Evolutionary conservation across 2,797 vertebrate species (phyloP).

Genomic region (Mus minutoides): DNA sequence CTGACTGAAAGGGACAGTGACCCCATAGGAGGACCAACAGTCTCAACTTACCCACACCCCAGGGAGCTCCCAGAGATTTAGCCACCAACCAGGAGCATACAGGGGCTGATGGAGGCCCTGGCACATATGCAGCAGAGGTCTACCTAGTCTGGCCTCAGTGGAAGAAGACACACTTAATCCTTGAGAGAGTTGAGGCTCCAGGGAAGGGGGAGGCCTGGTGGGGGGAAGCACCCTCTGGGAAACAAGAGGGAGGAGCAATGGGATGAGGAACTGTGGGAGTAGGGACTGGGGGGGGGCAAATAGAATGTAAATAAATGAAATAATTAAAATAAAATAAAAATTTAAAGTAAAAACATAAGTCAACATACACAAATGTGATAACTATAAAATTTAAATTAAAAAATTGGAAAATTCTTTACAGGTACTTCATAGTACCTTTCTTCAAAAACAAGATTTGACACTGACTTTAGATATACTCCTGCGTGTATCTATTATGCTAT

Average conservation of each 20-base stretch:
- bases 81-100: not conserved
- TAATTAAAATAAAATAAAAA: not conserved
- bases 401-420: not conserved
- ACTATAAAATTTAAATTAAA: conserved; percentile 51
- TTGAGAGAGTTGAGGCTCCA: too few relatives aligned
- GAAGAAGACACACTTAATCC: not conserved
- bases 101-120: not conserved
- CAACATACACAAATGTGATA: not conserved
- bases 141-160: not conserved
- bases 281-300: not conserved
- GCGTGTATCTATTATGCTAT: conserved; percentile 27
- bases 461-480: conserved; percentile 18
- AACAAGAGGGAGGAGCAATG: not conserved
- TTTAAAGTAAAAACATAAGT: not conserved
- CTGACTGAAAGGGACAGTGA: not conserved
- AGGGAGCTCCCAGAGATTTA: not conserved
- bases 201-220: too few relatives aligned
- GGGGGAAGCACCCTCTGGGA: not conserved
- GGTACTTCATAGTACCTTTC: not conserved
- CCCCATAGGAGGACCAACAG: not conserved
- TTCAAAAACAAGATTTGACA: conserved; percentile 56
- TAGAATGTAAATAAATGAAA: not conserved
- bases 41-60: not conserved
- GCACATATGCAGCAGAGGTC: not conserved
- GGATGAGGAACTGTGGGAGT: not conserved